These are phyloP conservation scores for Platysternon megacephalum DNA, from an alignment of 2,113 vertebrate species.

Conservation along the genomic window DNA sequence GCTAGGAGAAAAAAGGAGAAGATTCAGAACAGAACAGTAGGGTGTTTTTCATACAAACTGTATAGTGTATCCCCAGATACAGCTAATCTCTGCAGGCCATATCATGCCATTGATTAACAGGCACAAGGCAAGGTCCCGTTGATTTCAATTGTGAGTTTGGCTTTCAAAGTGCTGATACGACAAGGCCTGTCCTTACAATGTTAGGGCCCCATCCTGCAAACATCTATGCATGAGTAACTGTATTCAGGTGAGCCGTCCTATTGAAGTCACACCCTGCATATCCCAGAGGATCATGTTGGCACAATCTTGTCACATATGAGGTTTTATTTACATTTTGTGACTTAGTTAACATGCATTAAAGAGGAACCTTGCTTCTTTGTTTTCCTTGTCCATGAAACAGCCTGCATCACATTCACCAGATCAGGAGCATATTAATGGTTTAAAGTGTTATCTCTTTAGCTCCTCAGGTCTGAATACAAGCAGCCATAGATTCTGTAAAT, in stretches of 20 bases:
- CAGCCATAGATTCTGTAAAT: conserved; percentile 77
- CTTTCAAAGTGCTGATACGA: not conserved
- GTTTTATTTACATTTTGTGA: not conserved
- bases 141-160: not conserved
- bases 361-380: not conserved
- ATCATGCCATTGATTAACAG: not conserved
- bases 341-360: not conserved
- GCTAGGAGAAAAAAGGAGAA: not conserved
- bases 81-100: not conserved
- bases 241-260: not conserved
- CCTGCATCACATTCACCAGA: not conserved
- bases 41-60: not conserved
- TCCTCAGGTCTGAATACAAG: conserved; percentile 88
- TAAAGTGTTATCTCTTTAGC: conserved; percentile 73
- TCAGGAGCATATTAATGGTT: not conserved
- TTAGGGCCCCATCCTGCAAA: not conserved
- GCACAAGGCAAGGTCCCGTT: rapidly evolving
- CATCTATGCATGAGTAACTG: rapidly evolving
- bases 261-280: not conserved
- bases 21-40: not conserved
- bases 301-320: not conserved
- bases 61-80: not conserved
- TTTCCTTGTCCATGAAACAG: not conserved
- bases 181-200: not conserved
- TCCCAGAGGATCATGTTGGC: not conserved